Evolutionary conservation across 2,888 invertebrate genomes (phyloP).

Genomic region (Thera britannica): DNA sequence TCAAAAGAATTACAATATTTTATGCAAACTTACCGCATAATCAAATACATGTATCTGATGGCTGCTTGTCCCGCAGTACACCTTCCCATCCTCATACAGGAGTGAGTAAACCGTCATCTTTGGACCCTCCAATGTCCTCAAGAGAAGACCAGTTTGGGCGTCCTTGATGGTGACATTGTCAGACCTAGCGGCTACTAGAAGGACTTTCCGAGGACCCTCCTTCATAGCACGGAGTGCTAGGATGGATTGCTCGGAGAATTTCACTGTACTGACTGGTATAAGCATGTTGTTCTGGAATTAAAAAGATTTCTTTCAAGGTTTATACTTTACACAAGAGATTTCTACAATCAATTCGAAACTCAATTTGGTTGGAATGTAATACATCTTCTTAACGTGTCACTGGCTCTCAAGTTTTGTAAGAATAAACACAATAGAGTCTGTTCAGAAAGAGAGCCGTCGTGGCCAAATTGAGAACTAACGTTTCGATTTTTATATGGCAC

Average conservation of each 20-base stretch:
- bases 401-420: too few relatives aligned
- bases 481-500: too few relatives aligned
- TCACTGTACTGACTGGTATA: constrained; percentile 80
- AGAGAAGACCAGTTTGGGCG: constrained; percentile 87
- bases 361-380: too few relatives aligned
- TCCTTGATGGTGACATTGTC: constrained; percentile 89
- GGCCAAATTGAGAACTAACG: too few relatives aligned
- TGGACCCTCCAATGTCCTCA: constrained; percentile 86
- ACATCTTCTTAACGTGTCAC: too few relatives aligned
- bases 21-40: constrained; percentile 87
- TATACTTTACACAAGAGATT: background rate
- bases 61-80: constrained; percentile 91
- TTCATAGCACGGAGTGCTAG: constrained; percentile 89
- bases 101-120: constrained; percentile 89
- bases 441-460: too few relatives aligned
- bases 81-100: constrained; percentile 86
- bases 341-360: too few relatives aligned
- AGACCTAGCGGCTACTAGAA: constrained; percentile 88
- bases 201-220: constrained; percentile 89
- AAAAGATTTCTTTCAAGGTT: background rate
- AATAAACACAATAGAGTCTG: too few relatives aligned
- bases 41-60: constrained; percentile 90
- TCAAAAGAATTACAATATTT: background rate
- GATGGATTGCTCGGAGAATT: constrained; percentile 87
- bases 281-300: constrained; percentile 82